Conservation (phyloP, 1,140 invertebrate genomes). For the Schlechtendalia chinensis region DNA sequence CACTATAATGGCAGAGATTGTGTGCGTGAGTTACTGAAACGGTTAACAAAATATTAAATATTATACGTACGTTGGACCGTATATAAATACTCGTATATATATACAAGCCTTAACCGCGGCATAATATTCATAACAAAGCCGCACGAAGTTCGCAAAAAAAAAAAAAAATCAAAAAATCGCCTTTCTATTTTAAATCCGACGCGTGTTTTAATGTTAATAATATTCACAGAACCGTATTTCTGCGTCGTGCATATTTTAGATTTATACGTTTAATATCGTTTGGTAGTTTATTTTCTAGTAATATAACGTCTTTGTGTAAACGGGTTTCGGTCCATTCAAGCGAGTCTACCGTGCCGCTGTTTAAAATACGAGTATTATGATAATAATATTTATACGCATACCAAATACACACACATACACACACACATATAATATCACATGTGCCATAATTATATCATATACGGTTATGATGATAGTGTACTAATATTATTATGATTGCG, state of each 20-base stretch:
- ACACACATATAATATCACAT: not conserved
- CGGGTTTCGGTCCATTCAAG: slow-evolving; percentile 29
- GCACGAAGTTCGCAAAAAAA: slow-evolving; percentile 7
- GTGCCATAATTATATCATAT: not conserved
- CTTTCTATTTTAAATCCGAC: slow-evolving; percentile 14
- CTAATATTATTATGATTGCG: not conserved
- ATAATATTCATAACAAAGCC: too few species aligned
- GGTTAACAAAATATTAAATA: too few species aligned
- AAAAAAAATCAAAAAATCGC: not conserved
- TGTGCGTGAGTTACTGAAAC: too few species aligned
- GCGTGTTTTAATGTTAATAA: not conserved
- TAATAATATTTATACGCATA: slow-evolving; percentile 28
- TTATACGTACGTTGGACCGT: too few species aligned
- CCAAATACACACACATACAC: not conserved
- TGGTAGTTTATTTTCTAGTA: slow-evolving; percentile 6
- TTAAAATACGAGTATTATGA: not conserved
- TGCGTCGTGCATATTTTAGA: not conserved
- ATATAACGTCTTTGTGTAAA: not conserved
- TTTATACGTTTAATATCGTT: too few species aligned
- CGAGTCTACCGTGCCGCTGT: not conserved
- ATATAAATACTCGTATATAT: too few species aligned
- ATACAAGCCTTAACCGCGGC: too few species aligned
- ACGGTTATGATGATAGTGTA: not conserved
- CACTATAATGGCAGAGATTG: too few species aligned
- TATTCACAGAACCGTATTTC: not conserved